phyloP scores from a whole-genome alignment of 2,113 vertebrate species.

The Pyxicephalus adspersus region DNA sequence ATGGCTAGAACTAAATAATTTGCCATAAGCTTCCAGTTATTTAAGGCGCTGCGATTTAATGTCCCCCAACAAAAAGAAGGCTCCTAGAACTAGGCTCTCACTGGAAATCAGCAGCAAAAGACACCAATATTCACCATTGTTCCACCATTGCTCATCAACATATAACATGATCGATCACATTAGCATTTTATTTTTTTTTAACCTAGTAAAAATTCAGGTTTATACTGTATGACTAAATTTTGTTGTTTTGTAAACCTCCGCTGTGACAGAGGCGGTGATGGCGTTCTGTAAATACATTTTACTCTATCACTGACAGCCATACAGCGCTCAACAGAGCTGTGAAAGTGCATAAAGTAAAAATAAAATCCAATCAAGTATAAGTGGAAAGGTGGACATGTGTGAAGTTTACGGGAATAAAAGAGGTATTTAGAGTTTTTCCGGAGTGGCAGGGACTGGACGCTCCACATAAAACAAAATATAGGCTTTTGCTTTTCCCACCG shows the following conservation, averaged over 20 bases:
- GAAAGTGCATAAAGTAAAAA: slow-evolving; percentile 42
- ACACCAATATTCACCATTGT: background rate
- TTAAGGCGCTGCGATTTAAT: background rate
- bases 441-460: slow-evolving; percentile 72
- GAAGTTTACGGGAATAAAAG: slow-evolving; percentile 51
- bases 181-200: background rate
- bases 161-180: background rate
- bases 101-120: background rate
- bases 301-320: slow-evolving; percentile 28
- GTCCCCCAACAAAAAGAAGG: background rate
- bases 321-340: slow-evolving; percentile 3
- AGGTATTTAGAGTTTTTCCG: slow-evolving; percentile 80
- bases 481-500: slow-evolving; percentile 93
- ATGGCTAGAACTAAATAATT: background rate
- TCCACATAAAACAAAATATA: slow-evolving; percentile 97
- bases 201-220: background rate
- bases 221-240: background rate
- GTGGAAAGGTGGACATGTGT: slow-evolving; percentile 62
- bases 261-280: background rate
- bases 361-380: slow-evolving; percentile 47
- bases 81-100: background rate
- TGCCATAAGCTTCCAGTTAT: background rate
- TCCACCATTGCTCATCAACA: background rate
- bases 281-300: slow-evolving; percentile 27
- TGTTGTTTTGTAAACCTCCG: background rate